Evolutionary conservation across 2,888 invertebrate genomes (phyloP), one percentile per base, ranked within the genome.

Genomic region (Platycheirus rosarum): DNA sequence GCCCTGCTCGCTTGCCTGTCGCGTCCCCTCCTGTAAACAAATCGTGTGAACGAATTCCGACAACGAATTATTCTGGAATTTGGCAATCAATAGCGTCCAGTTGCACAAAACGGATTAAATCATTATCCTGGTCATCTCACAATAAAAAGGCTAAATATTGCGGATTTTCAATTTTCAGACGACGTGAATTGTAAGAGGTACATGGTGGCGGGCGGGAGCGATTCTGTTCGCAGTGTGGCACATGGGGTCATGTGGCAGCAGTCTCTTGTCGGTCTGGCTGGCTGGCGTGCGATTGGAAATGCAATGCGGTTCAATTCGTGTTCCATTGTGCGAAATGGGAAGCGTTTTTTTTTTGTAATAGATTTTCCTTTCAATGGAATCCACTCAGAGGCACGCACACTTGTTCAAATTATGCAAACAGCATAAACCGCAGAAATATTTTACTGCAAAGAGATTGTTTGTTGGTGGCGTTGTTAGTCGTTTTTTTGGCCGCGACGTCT

Each of bases 91-190:
- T 82, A 77, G 71, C 82, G 71, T 66, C 68, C 82, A 82, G 82
- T 82, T 68, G 82, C 71, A 73, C 62, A 77, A 82, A 68, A 71
- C 63, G 82, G 82, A 82, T 82, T 82, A 73, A 82, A 82, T 68
- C 77, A 82, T 82, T 82, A 82, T 82, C 82, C 77, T 82, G 82
- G 82, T 82, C 82, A 73, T 77, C 82, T 82, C 71, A 77, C 82
- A 82, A 71, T 77, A 82, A 82, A 82, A 82, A 82, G 77, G 77
- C 82, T 82, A 82, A 82, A 77, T 82, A 82, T 82, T 77, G 82
- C 82, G 77, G 77, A 82, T 82, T 82, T 82, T 77, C 82, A 82
- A 68, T 77, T 82, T 77, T 77, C 71, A 49, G 53, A 77, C 62
- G 57, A 44, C 40, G 46, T 60, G 65, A 65, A 76, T 69, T 65